Evolutionary conservation across 2,888 invertebrate genomes (phyloP), one percentile per base, ranked within the genome.

Genomic region (Papilio gigon): DNA sequence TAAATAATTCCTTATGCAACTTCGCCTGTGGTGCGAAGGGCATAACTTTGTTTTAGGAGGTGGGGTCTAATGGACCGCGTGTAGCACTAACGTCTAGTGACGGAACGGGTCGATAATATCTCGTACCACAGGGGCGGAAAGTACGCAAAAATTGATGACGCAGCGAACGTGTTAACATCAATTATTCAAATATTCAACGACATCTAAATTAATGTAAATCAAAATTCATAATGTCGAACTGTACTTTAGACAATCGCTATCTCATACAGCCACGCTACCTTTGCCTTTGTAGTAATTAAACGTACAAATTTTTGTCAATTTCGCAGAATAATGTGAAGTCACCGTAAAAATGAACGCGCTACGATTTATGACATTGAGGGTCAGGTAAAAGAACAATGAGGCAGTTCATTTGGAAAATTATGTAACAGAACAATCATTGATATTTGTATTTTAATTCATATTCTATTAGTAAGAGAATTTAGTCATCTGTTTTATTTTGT

Each of bases 321-420:
- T 71, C 70, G 67, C 75, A 74, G 71, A 75, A 78, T 77, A 78
- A 77, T 79, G 77, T 79, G 82, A 81, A 79, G 77, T 78, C 76
- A 77, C 72, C 73, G 76, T 76, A 74, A 73, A 73, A 76, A 80
- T 76, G 71, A 80, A 77, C 75, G 80, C 81, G 84, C 82, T 70
- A 75, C 86, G 85, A 88, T 87, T 88, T 88, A 87, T 82, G 70
- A 53, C 71, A 73, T 70, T 76, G 71, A 71, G 80, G 76, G 72
- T 75, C 77, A 58, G 56, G n/a, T n/a, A n/a, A 58, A 20, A 27
- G 14, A 2, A 14, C 8, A 63, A 25, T 17, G 53, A 56, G 17
- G 8, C 1, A 58, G 17, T 40, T 37, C 40, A 40, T 37, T 58
- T 59, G 20, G 59, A 59, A 59, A 59, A 37, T 30, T 5, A 56